Evolutionary conservation across 2,113 vertebrate species (phyloP).

Genomic region (Pseudorasbora parva): DNA sequence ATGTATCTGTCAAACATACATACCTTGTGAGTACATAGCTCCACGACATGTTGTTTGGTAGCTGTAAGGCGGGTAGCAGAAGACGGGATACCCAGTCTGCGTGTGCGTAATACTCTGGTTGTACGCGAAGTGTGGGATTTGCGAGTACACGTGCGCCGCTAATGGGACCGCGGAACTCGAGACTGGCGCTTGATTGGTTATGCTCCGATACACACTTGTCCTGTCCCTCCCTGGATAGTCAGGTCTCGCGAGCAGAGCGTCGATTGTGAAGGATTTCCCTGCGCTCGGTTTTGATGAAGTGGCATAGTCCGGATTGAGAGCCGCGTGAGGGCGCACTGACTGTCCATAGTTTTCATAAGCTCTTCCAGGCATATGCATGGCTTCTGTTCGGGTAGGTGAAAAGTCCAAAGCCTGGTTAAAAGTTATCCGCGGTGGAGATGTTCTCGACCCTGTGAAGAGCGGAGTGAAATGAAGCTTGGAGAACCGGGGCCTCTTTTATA

Average conservation of each 20-base stretch:
- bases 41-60: constrained; percentile 71
- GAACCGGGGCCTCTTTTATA: constrained; percentile 69
- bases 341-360: constrained; percentile 64
- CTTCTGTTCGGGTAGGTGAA: constrained; percentile 34
- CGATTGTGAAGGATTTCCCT: constrained; percentile 81
- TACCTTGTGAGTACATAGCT: constrained; percentile 78
- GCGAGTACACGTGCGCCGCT: constrained; percentile 59
- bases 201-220: constrained; percentile 37
- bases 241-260: constrained; percentile 75
- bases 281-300: constrained; percentile 57
- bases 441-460: constrained; percentile 45
- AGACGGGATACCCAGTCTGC: constrained; percentile 70
- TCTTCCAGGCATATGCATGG: constrained; percentile 72
- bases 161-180: constrained; percentile 50
- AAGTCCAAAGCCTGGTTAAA: neutral
- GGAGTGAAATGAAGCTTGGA: constrained; percentile 56
- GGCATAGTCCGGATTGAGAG: constrained; percentile 59
- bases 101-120: constrained; percentile 63
- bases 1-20: neutral
- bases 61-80: constrained; percentile 73
- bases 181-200: constrained; percentile 54
- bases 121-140: constrained; percentile 61
- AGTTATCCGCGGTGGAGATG: constrained; percentile 18
- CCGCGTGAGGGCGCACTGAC: constrained; percentile 60
- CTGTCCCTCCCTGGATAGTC: constrained; percentile 55